Evolutionary conservation across 2,797 vertebrate species (phyloP).

Genomic region (Chrysocyon brachyurus): DNA sequence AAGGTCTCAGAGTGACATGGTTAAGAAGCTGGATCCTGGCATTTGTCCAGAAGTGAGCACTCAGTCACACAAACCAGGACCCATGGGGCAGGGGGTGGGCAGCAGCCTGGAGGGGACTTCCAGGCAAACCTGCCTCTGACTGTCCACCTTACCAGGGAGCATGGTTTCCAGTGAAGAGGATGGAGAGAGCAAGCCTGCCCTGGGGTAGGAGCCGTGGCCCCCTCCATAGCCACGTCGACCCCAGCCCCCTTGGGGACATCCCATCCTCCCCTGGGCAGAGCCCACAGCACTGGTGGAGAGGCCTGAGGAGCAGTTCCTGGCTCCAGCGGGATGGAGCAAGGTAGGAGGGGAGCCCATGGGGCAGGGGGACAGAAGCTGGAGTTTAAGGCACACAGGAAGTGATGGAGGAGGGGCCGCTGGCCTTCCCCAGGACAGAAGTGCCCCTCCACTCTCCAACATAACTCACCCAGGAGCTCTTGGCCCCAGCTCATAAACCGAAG

Average conservation of each 20-base stretch:
- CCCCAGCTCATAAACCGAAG: background rate
- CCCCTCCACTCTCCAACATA: background rate
- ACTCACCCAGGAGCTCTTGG: background rate
- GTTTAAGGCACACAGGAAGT: conserved; percentile 82
- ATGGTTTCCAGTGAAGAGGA: background rate
- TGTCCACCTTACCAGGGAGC: background rate
- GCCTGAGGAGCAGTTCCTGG: background rate
- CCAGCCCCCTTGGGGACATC: background rate
- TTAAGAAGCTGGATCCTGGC: background rate
- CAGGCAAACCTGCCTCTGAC: background rate
- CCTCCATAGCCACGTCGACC: background rate
- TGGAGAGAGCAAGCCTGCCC: rapidly evolving
- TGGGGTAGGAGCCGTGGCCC: rapidly evolving
- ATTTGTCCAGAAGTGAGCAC: background rate
- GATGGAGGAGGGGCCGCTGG: background rate
- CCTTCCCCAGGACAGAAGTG: background rate
- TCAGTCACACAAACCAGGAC: background rate
- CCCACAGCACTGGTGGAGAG: background rate
- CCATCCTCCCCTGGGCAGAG: too few relatives aligned
- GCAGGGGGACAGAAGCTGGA: background rate
- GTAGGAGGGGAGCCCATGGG: rapidly evolving
- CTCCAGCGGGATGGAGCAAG: background rate
- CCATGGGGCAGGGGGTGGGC: background rate
- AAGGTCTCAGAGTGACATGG: background rate
- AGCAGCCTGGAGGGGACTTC: rapidly evolving